A percentile compares a stretch with the other conserved stretches of the same genome.
Evolutionary conservation across 2,888 invertebrate genomes (phyloP).

Genomic region (Eurytoma californica): DNA sequence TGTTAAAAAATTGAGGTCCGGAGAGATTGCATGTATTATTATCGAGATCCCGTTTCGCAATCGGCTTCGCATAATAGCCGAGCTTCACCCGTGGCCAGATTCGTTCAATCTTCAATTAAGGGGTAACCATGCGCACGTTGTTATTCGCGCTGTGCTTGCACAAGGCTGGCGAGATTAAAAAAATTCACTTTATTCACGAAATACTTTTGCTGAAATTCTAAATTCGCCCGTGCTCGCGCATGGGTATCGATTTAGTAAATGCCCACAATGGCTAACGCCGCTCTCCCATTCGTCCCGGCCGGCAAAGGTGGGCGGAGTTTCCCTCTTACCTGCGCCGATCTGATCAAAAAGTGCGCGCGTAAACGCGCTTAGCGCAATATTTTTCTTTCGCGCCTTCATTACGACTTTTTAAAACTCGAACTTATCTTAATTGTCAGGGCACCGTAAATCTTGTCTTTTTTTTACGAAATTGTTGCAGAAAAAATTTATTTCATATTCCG

Average conservation of each 20-base stretch:
- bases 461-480: not conserved
- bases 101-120: constrained; percentile 30
- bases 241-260: constrained; percentile 14
- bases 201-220: constrained; percentile 27
- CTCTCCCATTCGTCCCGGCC: constrained; percentile 46
- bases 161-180: constrained; percentile 31
- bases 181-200: constrained; percentile 1
- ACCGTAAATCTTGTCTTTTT: not conserved
- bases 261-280: constrained; percentile 53
- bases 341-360: constrained; percentile 34
- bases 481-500: constrained; percentile 19
- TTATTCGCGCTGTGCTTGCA: constrained; percentile 10
- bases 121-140: not conserved
- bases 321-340: constrained; percentile 50
- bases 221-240: constrained; percentile 19
- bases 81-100: constrained; percentile 17
- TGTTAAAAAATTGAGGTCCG: constrained; percentile 6
- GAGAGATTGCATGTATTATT: constrained; percentile 28
- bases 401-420: constrained; percentile 10
- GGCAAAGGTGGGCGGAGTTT: constrained; percentile 56
- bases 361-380: not conserved
- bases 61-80: constrained; percentile 26
- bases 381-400: not conserved
- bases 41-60: constrained; percentile 25
- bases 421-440: constrained; percentile 30